These are phyloP conservation scores for Barypeithes pellucidus DNA, from an alignment of 2,888 invertebrate species.

Conservation along the genomic window DNA sequence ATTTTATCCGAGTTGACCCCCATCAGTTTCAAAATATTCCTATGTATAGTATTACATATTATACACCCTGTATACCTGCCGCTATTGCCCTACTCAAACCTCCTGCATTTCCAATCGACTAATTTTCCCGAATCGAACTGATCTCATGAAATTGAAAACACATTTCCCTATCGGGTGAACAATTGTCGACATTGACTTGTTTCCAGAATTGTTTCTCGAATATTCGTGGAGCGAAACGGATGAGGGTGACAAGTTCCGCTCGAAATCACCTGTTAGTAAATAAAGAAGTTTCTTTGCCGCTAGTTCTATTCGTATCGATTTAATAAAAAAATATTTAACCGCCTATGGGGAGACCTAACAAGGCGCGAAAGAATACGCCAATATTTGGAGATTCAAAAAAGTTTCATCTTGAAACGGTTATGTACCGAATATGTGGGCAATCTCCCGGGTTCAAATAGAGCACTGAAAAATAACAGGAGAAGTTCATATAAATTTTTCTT, in stretches of 20 bases:
- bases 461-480: too few relatives aligned
- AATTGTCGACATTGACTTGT: not conserved
- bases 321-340: not conserved
- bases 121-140: not conserved
- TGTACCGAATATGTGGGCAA: too few relatives aligned
- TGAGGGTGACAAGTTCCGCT: conserved; percentile 14
- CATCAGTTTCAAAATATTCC: too few relatives aligned
- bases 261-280: not conserved
- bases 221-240: conserved; percentile 6
- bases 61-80: too few relatives aligned
- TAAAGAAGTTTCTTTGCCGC: not conserved
- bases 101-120: not conserved
- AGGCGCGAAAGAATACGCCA: too few relatives aligned
- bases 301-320: not conserved
- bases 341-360: too few relatives aligned
- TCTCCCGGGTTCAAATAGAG: too few relatives aligned
- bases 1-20: too few relatives aligned
- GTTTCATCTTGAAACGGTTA: too few relatives aligned
- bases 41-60: too few relatives aligned
- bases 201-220: conserved; percentile 1
- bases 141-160: not conserved
- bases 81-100: not conserved
- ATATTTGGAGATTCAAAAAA: too few relatives aligned
- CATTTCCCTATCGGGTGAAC: not conserved
- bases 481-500: too few relatives aligned